These are phyloP conservation scores for Cranoglanis bouderius DNA, from an alignment of 2,113 vertebrate species.

Conservation along the genomic window DNA sequence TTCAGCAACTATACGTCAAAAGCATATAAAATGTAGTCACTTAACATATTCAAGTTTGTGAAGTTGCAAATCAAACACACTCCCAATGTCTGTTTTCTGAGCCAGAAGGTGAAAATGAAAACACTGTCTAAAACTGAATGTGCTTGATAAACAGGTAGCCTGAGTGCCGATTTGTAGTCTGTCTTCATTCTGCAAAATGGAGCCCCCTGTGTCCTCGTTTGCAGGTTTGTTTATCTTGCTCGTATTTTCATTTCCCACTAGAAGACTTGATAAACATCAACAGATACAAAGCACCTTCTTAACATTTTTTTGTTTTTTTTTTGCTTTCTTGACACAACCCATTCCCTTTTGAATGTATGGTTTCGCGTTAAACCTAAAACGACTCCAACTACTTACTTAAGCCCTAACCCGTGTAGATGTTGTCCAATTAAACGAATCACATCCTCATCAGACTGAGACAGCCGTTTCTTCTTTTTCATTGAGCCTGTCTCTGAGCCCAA, in stretches of 20 bases:
- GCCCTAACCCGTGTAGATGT: constrained; percentile 90
- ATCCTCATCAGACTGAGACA: constrained; percentile 92
- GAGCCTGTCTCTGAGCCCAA: constrained; percentile 70
- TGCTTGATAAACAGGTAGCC: constrained; percentile 9
- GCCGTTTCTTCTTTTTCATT: constrained; percentile 88
- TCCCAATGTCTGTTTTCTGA: too few species aligned
- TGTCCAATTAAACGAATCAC: constrained; percentile 94
- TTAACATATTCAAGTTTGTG: too few species aligned
- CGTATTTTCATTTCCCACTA: constrained; percentile 4
- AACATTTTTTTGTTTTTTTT: not conserved
- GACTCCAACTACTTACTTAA: constrained; percentile 83
- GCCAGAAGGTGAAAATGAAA: not conserved
- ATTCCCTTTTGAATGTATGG: not conserved
- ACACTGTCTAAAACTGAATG: not conserved
- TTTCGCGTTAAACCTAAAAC: not conserved
- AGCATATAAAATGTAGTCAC: not conserved
- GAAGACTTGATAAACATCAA: not conserved
- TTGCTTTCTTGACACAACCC: not conserved
- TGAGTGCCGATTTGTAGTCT: not conserved
- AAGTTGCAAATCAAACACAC: not conserved
- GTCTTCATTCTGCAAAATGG: constrained; percentile 51
- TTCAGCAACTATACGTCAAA: not conserved
- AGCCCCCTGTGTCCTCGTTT: constrained; percentile 37
- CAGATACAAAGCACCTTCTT: not conserved
- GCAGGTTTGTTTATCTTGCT: constrained; percentile 34